Evolutionary conservation across 2,888 invertebrate genomes (phyloP), one percentile per base, ranked within the genome.

Genomic region (Drosophila subsilvestris): DNA sequence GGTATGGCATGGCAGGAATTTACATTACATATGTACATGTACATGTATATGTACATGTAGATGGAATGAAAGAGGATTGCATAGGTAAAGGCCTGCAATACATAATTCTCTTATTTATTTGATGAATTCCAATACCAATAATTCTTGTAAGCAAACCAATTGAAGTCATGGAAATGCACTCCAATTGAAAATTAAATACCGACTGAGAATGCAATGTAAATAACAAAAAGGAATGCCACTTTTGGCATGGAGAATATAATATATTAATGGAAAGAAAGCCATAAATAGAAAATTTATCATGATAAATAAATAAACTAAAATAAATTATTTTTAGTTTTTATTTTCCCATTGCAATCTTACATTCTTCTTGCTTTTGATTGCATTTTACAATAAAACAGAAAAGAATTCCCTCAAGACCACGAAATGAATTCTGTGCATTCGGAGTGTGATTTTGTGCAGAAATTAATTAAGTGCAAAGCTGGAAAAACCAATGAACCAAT

Each of bases 381-480:
- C 56, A 67, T 66, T 67, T 47, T 32, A 14, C 18, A 18, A 18
- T 25, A n/a, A 9, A 10, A 27, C 27, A 12, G 0, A 14, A 14
- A 29, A 43, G 6, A 48, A 49, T 66, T 67, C 48, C 66, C 66
- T 37, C 18, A 55, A 18, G 67, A 42, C 47, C 54, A n/a, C 66
- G 42, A 42, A 8, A 67, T n/a, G n/a, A 17, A 10, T 25, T 58
- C 44, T 43, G 44, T 18, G 8, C n/a, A 8, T 37, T 27, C 49
- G 37, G 42, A 45, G 51, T 45, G 47, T 55, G 67, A 82, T 74
- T 85, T 76, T 60, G 57, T 48, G 20, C 29, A 56, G 25, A 75
- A 80, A 83, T 80, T 67, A 80, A 81, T 86, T 65, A 86, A 78
- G 78, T 75, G 73, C 78, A 80, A 76, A 66, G 72, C 45, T 53